These are phyloP conservation scores for Trichosurus vulpecula DNA, from an alignment of 2,797 vertebrate species.

Conservation along the genomic window DNA sequence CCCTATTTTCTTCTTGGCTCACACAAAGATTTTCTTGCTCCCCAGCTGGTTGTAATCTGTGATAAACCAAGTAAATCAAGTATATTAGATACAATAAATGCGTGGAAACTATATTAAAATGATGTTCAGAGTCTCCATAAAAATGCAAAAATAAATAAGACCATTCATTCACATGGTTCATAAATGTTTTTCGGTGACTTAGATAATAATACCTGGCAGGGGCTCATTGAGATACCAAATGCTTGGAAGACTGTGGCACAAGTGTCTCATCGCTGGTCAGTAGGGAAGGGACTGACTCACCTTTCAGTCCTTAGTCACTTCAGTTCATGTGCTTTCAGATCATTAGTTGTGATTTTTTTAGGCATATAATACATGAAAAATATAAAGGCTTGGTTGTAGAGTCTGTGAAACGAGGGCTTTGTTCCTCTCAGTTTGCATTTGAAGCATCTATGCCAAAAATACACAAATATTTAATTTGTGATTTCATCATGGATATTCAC, in stretches of 20 bases:
- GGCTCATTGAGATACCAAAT: not conserved
- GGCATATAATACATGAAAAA: not conserved
- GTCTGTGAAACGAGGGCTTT: not conserved
- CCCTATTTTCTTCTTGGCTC: constrained; percentile 62
- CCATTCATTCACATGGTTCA: not conserved
- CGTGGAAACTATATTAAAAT: not conserved
- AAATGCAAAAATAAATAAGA: not conserved
- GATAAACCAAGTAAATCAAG: not conserved
- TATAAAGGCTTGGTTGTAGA: not conserved
- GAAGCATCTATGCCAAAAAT: not conserved
- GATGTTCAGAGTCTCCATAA: not conserved
- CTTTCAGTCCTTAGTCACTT: not conserved
- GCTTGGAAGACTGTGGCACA: not conserved
- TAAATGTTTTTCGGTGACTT: not conserved
- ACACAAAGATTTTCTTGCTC: constrained; percentile 43
- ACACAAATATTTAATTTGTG: not conserved
- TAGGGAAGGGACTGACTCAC: not conserved
- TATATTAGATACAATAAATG: not conserved
- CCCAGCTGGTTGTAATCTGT: not conserved
- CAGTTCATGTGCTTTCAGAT: not conserved
- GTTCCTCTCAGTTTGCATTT: not conserved
- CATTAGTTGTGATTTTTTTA: not conserved
- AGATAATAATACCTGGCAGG: not conserved
- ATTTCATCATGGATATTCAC: not conserved
- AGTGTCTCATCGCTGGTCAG: rapidly evolving